Conservation (phyloP, 92 coral and sea anemone genomes). For the Phymanthus crucifer region DNA sequence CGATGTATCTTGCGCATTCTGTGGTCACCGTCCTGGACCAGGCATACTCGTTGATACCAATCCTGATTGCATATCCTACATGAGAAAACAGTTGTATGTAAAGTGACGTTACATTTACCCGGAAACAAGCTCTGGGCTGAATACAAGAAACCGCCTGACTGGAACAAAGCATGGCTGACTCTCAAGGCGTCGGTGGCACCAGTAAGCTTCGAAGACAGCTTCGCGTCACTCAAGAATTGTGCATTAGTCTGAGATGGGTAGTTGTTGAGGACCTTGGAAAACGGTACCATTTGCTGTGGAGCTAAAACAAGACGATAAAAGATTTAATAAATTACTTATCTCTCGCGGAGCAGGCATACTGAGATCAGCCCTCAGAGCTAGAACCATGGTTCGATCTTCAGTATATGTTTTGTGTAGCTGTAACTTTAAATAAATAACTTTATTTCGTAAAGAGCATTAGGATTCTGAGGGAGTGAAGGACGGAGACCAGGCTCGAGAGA, state of each 20-base stretch:
- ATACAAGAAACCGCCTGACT: not conserved
- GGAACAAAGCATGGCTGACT: not conserved
- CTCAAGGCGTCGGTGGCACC: not conserved
- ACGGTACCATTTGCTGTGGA: not conserved
- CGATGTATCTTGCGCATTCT: not conserved
- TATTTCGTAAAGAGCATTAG: too few species aligned
- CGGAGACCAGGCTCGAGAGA: too few species aligned
- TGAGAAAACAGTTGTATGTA: not conserved
- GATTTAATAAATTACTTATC: not conserved
- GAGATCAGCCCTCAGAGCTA: too few species aligned
- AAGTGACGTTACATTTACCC: too few species aligned
- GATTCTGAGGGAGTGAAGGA: not conserved
- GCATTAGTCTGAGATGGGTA: not conserved
- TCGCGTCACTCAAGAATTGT: not conserved
- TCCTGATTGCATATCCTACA: not conserved
- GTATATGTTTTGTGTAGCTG: too few species aligned
- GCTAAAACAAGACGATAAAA: not conserved
- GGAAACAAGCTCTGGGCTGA: too few species aligned
- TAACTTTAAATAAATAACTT: too few species aligned
- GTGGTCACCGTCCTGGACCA: not conserved
- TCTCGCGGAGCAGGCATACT: not conserved
- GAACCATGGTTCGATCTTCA: too few species aligned
- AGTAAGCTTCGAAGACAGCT: not conserved
- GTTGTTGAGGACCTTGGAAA: not conserved
- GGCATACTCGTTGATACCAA: not conserved